Evolutionary conservation across 2,888 invertebrate genomes (phyloP).

Genomic region (Euproctis similis): DNA sequence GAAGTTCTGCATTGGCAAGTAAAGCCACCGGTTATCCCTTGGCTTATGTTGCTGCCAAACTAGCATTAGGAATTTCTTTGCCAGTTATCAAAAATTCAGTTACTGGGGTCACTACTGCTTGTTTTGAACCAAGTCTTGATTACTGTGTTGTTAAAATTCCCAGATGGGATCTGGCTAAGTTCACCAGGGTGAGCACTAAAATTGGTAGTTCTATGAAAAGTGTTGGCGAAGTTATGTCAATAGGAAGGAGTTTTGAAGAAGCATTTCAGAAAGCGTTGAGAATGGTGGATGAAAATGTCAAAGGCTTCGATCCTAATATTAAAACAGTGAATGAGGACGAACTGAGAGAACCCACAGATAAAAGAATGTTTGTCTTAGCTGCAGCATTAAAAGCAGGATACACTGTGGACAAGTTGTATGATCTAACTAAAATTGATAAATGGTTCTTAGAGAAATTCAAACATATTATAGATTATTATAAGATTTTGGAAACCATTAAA

Average conservation of each 20-base stretch:
- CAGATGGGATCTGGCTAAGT: slow-evolving; percentile 98
- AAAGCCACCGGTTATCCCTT: slow-evolving; percentile 99
- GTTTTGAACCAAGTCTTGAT: slow-evolving; percentile 99
- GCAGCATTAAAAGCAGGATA: slow-evolving; percentile 91
- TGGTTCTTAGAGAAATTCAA: slow-evolving; percentile 98
- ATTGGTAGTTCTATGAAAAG: slow-evolving; percentile 99
- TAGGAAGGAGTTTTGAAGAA: slow-evolving; percentile 98
- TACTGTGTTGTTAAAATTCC: slow-evolving; percentile 99
- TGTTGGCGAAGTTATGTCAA: slow-evolving; percentile 99
- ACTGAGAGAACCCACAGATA: slow-evolving; percentile 94
- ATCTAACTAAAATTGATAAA: slow-evolving; percentile 95
- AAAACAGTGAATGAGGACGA: slow-evolving; percentile 87
- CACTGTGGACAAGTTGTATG: slow-evolving; percentile 88
- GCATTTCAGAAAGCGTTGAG: slow-evolving; percentile 98
- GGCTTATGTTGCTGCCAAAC: slow-evolving; percentile 98
- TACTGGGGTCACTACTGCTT: slow-evolving; percentile 96
- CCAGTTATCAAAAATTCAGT: slow-evolving; percentile 95
- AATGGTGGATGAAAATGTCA: slow-evolving; percentile 97
- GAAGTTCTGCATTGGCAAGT: slow-evolving; percentile 98
- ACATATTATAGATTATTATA: slow-evolving; percentile 88
- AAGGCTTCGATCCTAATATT: slow-evolving; percentile 94
- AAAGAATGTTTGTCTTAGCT: slow-evolving; percentile 96
- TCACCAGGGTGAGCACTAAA: slow-evolving; percentile 95
- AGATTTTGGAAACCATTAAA: slow-evolving; percentile 78
- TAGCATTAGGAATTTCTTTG: slow-evolving; percentile 90